These are phyloP conservation scores for Stenolophus ochropezus DNA, from an alignment of 2,888 invertebrate genomes.

Conservation along the genomic window DNA sequence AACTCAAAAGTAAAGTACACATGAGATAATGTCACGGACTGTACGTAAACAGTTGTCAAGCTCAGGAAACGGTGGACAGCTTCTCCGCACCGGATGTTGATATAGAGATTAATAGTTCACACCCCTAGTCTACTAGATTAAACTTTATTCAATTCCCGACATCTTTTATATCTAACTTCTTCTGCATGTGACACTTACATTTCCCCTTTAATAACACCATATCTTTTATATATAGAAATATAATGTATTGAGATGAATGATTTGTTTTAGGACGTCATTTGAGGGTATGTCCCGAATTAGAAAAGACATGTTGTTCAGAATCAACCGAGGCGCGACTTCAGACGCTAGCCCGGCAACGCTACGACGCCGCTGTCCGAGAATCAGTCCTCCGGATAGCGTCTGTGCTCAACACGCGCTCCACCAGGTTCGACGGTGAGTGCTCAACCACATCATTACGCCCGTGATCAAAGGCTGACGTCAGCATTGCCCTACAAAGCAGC, in stretches of 20 bases:
- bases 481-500: neutral
- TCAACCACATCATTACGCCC: neutral
- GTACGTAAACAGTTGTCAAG: neutral
- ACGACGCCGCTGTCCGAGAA: slow-evolving; percentile 84
- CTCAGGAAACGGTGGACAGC: neutral
- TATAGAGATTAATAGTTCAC: slow-evolving; percentile 34
- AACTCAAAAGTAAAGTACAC: neutral
- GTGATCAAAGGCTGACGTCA: slow-evolving; percentile 7
- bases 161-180: neutral
- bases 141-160: neutral
- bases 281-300: slow-evolving; percentile 44
- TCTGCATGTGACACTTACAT: too few species aligned
- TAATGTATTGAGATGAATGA: neutral
- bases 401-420: slow-evolving; percentile 84
- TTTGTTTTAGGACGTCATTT: slow-evolving; percentile 53
- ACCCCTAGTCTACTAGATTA: neutral
- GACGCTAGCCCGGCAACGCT: slow-evolving; percentile 82
- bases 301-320: slow-evolving; percentile 79
- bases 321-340: slow-evolving; percentile 82
- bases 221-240: too few species aligned
- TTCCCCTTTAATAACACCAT: too few species aligned
- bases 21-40: neutral
- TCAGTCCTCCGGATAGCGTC: slow-evolving; percentile 85
- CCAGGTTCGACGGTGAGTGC: slow-evolving; percentile 90
- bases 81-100: slow-evolving; percentile 20